Evolutionary conservation across 2,888 invertebrate species (phyloP).

Genomic region (Himalopsyche japonica): DNA sequence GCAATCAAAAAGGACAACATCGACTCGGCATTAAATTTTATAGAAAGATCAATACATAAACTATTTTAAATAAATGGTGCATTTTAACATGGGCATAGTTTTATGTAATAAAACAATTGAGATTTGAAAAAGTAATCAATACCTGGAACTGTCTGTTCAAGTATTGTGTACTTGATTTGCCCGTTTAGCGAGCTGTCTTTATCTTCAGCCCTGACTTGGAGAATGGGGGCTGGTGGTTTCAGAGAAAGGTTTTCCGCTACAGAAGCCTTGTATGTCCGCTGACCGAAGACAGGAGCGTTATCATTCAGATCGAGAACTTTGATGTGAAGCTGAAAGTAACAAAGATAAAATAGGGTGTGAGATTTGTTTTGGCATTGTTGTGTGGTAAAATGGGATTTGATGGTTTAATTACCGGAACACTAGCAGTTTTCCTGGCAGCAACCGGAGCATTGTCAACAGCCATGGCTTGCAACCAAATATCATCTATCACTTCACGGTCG

Average conservation of each 20-base stretch:
- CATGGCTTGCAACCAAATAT: conserved; percentile 75
- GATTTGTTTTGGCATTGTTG: no score
- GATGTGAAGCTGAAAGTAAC: conserved; percentile 64
- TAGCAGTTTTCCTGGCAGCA: conserved; percentile 69
- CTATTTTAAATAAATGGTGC: no score
- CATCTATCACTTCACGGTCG: conserved; percentile 75
- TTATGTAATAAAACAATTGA: no score
- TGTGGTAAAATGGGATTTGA: no score
- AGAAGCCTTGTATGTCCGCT: conserved; percentile 74
- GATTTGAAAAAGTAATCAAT: conserved; percentile 11
- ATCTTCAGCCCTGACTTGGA: conserved; percentile 82
- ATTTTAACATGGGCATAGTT: no score
- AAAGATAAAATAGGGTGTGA: no score
- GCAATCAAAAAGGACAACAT: no score
- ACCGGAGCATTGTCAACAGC: conserved; percentile 80
- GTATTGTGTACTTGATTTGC: conserved; percentile 75
- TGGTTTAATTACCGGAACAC: conserved; percentile 67
- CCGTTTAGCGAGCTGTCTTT: conserved; percentile 79
- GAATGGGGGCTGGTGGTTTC: conserved; percentile 78
- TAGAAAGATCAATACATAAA: no score
- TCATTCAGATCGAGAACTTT: conserved; percentile 86
- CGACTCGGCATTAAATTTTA: no score
- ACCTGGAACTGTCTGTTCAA: conserved; percentile 57
- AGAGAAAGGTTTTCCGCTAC: conserved; percentile 83
- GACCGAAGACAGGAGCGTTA: conserved; percentile 80